Conservation (phyloP, 2,888 invertebrate species). For the Baccha elongata region DNA sequence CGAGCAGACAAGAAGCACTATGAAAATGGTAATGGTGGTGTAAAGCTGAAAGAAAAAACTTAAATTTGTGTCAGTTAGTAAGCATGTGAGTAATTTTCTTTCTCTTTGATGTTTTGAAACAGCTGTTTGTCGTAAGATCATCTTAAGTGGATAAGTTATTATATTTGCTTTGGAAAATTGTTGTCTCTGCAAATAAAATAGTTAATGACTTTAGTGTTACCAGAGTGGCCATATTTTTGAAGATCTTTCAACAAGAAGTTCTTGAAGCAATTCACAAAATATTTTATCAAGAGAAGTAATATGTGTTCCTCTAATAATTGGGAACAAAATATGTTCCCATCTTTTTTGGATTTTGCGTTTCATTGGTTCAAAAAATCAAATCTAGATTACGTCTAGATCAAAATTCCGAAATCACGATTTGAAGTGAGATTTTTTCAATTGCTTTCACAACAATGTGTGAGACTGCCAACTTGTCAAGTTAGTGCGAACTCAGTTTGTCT, state of each 20-base stretch:
- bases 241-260: background rate
- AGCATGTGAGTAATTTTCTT: slow-evolving; percentile 17
- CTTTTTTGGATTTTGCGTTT: too few relatives aligned
- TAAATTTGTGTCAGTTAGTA: background rate
- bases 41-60: slow-evolving; percentile 1
- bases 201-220: background rate
- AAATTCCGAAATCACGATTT: too few relatives aligned
- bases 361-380: too few relatives aligned
- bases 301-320: too few relatives aligned
- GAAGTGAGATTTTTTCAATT: too few relatives aligned
- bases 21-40: slow-evolving; percentile 1
- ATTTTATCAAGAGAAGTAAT: too few relatives aligned
- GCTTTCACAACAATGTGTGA: too few relatives aligned
- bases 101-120: slow-evolving; percentile 32
- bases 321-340: too few relatives aligned
- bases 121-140: slow-evolving; percentile 12
- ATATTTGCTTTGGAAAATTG: background rate
- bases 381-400: too few relatives aligned
- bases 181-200: background rate
- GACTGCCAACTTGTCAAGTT: too few relatives aligned
- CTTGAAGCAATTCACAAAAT: too few relatives aligned
- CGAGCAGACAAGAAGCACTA: slow-evolving; percentile 4
- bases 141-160: background rate
- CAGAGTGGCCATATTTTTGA: background rate
- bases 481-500: too few relatives aligned